Conservation (phyloP, 2,888 invertebrate genomes). For the Euplexia lucipara region DNA sequence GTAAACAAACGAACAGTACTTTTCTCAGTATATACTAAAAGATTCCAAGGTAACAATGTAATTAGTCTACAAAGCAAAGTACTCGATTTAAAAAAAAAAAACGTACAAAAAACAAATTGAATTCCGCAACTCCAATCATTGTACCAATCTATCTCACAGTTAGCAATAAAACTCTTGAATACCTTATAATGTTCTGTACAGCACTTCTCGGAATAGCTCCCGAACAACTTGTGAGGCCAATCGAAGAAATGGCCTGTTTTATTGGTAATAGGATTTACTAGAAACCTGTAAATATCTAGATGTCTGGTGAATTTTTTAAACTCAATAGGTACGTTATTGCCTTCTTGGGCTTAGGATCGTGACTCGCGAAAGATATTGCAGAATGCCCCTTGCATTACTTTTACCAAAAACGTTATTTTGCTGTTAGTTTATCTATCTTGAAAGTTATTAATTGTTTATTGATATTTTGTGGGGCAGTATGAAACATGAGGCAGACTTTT, state of each 20-base stretch:
- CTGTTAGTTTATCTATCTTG: slow-evolving; percentile 1
- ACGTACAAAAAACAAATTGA: slow-evolving; percentile 5
- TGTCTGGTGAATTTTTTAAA: slow-evolving; percentile 43
- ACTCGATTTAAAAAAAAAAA: not conserved
- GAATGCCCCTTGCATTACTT: no score
- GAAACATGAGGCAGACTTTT: not conserved
- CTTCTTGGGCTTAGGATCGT: slow-evolving; percentile 16
- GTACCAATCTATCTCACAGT: not conserved
- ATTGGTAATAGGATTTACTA: slow-evolving; percentile 37
- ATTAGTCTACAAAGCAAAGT: not conserved
- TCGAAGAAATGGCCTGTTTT: slow-evolving; percentile 42
- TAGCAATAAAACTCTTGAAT: slow-evolving; percentile 28
- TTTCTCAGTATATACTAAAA: not conserved
- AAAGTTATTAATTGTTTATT: slow-evolving; percentile 7
- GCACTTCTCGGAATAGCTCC: slow-evolving; percentile 21
- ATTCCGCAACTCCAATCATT: slow-evolving; percentile 21
- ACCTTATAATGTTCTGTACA: slow-evolving; percentile 14
- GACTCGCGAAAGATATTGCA: slow-evolving; percentile 17
- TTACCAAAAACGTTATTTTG: not conserved
- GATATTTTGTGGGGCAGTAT: not conserved
- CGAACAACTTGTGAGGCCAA: slow-evolving; percentile 48
- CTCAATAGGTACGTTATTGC: slow-evolving; percentile 38
- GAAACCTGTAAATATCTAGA: slow-evolving; percentile 33
- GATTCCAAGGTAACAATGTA: not conserved
- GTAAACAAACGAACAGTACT: no score